Evolutionary conservation across 2,888 invertebrate genomes (phyloP), one percentile per base, ranked within the genome.

Genomic region (Lasioglossum pauxillum): DNA sequence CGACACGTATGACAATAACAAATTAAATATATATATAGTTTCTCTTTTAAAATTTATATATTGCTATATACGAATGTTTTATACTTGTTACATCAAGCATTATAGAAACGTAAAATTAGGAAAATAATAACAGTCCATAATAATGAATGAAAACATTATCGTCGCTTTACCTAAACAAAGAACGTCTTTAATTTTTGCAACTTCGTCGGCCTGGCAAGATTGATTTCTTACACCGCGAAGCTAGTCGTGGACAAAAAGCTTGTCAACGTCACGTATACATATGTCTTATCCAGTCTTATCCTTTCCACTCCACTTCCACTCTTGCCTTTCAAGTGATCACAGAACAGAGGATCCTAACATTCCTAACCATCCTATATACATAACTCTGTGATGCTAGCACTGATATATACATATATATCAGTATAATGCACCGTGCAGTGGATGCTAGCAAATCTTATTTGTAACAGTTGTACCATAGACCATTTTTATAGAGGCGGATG

Each of bases 151-250:
- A 49, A 83, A 83, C 16, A 76, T 67, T 74, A 67, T 83, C 46
- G 27, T 73, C 19, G 8, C 16, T 31, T 69, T 75, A 73, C n/a
- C 67, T 76, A 57, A 38, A 83, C 38, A 38, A 38, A 23, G 23
- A 19, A 83, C 46, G 35, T 75, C 57, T 74, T 57, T 49, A 69
- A 74, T 73, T 73, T 74, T 73, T 78, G 53, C 72, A 57, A 78
- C 57, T 38, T 53, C 67, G 14, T 72, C 84, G 79, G 79, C 44
- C 64, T 76, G 76, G 44, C 79, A 83, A 85, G 76, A 75, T 83
- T 23, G 46, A 71, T 75, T 16, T 35, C 16, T 67, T 49, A 23
- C 16, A 71, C n/a, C 41, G n/a, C 35, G 78, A 83, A 84, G 69
- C 73, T 8, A 38, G 46, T 27, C 31, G 23, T 49, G n/a, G 71